phyloP scores from a whole-genome alignment of 2,888 invertebrate species.

The Octodonta nipae region DNA sequence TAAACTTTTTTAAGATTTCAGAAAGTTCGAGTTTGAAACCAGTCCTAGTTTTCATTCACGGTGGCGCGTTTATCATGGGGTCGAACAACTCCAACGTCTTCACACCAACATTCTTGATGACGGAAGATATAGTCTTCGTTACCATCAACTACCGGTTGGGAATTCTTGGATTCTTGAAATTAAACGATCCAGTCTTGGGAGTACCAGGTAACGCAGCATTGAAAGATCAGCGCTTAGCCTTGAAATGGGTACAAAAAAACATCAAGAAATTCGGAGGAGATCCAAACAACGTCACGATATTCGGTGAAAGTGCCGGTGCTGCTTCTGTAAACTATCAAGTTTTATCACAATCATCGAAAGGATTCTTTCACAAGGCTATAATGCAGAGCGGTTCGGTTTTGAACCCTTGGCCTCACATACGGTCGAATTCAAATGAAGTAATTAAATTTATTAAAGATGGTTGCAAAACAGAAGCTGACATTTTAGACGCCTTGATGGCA shows the following conservation, averaged over 20 bases:
- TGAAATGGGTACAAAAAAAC: constrained; percentile 39
- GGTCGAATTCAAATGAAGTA: constrained; percentile 10
- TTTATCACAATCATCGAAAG: constrained; percentile 35
- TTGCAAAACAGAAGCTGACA: constrained; percentile 5
- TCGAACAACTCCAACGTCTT: constrained; percentile 8
- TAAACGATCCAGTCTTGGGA: constrained; percentile 30
- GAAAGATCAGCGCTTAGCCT: constrained; percentile 37
- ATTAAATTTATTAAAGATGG: constrained; percentile 7
- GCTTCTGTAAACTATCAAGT: constrained; percentile 36
- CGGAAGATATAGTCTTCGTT: constrained; percentile 13
- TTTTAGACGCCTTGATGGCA: constrained; percentile 10
- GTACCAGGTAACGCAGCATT: constrained; percentile 36
- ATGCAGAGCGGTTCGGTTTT: constrained; percentile 13
- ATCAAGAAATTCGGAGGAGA: constrained; percentile 35
- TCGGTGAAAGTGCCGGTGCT: constrained; percentile 40
- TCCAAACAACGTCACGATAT: constrained; percentile 33
- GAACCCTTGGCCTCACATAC: constrained; percentile 14
- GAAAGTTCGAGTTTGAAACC: constrained; percentile 13
- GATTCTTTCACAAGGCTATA: constrained; percentile 17
- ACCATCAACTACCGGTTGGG: constrained; percentile 16
- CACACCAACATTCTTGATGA: constrained; percentile 14
- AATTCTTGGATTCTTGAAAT: constrained; percentile 30
- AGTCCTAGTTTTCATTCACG: constrained; percentile 17
- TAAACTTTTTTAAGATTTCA: too few relatives aligned
- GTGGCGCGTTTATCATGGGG: constrained; percentile 12